A percentile compares a stretch with the other conserved stretches of the same genome.
These are phyloP conservation scores for Dendrocopos noguchii DNA, from an alignment of 2,113 vertebrate species.

Conservation along the genomic window DNA sequence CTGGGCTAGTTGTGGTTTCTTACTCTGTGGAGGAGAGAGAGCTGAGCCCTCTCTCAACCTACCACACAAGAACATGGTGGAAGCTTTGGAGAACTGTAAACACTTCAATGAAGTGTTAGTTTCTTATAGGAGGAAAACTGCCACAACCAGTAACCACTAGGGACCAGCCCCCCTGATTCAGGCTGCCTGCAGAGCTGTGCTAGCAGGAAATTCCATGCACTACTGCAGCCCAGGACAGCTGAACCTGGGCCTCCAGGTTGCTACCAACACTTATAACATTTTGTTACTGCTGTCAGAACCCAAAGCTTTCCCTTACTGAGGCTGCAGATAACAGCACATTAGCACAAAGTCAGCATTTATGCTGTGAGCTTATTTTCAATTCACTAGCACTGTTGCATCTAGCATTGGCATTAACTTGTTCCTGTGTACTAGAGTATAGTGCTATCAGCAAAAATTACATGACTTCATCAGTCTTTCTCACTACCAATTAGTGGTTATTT, in stretches of 20 bases:
- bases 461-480: constrained; percentile 7
- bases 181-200: not conserved
- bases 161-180: not conserved
- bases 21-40: too few relatives aligned
- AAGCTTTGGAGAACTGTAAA: not conserved
- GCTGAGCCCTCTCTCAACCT: too few relatives aligned
- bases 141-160: not conserved
- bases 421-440: not conserved
- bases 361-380: not conserved
- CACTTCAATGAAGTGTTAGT: not conserved
- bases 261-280: not conserved
- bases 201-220: fast-evolving
- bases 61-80: not conserved
- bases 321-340: not conserved
- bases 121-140: not conserved
- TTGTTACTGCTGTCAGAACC: not conserved
- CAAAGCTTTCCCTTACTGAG: not conserved
- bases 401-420: not conserved
- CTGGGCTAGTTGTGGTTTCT: too few relatives aligned
- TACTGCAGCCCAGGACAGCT: not conserved
- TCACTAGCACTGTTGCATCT: not conserved
- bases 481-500: constrained; percentile 29
- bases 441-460: constrained; percentile 6
- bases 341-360: not conserved
- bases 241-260: not conserved